Evolutionary conservation across 2,797 vertebrate genomes (phyloP), one percentile per base, ranked within the genome.

Genomic region (Hephaestus fuliginosus): DNA sequence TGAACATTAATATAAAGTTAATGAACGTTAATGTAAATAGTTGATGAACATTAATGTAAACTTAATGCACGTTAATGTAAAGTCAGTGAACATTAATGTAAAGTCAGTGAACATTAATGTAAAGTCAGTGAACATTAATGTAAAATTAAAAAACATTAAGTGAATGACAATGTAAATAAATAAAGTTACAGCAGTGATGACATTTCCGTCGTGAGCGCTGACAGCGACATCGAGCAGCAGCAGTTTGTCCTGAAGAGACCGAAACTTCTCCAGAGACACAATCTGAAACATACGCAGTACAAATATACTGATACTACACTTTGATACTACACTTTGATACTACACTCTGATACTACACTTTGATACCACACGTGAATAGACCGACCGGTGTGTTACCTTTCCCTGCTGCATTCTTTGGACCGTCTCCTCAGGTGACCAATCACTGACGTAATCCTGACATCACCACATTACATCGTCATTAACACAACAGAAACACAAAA

Each of bases 171-270:
- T 13, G 11, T 49, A 58, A 36, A 62, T 70, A 55, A 63, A 61
- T 44, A 12, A 76, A 71, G 39, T 90, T 90, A 93, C 91, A 4
- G 98, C 97, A 25, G 97, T 98, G 92, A 99, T 98, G 92, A 97
- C 96, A 17, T 99, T 99, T 20, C 98, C 98, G 67, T 99, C 97
- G 0, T 98, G 95, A 7, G 94, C 92, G 25, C 72, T 80, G 10
- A 98, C 97, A 7, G 97, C 96, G 70, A 95, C 94, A 75, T 99
- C 98, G 70, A 99, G 88, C 18, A 99, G 96, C 33, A 96, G 84
- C 76, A 99, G 86, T 83, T 99, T 99, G 74, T 99, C 98, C 88
- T 97, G 97, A 55, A 99, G 94, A 61, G 97, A 97, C 18, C 96
- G 97, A 76, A 98, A 99, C 80, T 95, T 96, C 93, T 99, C 98